These are phyloP conservation scores for Hybognathus amarus DNA, from an alignment of 2,797 vertebrate genomes.

Conservation along the genomic window DNA sequence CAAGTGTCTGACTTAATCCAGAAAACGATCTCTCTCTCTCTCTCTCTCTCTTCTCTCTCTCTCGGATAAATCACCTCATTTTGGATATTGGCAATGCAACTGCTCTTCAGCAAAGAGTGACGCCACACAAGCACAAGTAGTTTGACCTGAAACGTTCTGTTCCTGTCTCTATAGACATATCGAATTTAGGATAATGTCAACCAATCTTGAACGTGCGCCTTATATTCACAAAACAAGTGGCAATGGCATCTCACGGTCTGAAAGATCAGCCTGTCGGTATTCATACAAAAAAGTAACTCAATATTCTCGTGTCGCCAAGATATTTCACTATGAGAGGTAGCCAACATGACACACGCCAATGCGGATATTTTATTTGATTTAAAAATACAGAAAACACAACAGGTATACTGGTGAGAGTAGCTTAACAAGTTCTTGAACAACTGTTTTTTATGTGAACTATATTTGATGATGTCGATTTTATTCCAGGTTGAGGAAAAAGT, in stretches of 20 bases:
- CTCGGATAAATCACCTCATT: not conserved
- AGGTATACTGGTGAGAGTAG: too few relatives aligned
- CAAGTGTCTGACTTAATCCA: not conserved
- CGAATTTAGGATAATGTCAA: slow-evolving; percentile 34
- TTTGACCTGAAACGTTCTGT: slow-evolving; percentile 14
- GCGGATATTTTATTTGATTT: too few relatives aligned
- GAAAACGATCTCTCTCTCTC: not conserved
- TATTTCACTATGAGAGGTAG: too few relatives aligned
- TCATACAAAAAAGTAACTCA: too few relatives aligned
- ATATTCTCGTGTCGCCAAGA: too few relatives aligned
- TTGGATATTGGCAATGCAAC: slow-evolving; percentile 3
- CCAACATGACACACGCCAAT: too few relatives aligned
- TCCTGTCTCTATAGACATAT: not conserved
- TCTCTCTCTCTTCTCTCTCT: not conserved
- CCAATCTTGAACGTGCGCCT: not conserved
- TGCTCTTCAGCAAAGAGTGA: slow-evolving; percentile 13
- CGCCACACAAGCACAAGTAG: not conserved
- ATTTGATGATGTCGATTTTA: too few relatives aligned
- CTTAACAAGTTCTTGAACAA: too few relatives aligned
- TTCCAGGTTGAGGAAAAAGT: too few relatives aligned
- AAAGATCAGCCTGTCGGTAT: slow-evolving; percentile 10
- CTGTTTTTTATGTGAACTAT: too few relatives aligned
- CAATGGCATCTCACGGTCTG: slow-evolving; percentile 28
- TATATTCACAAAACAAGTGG: not conserved
- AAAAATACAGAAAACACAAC: too few relatives aligned